Evolutionary conservation across 2,888 invertebrate species (phyloP).

Genomic region (Spisula solida): DNA sequence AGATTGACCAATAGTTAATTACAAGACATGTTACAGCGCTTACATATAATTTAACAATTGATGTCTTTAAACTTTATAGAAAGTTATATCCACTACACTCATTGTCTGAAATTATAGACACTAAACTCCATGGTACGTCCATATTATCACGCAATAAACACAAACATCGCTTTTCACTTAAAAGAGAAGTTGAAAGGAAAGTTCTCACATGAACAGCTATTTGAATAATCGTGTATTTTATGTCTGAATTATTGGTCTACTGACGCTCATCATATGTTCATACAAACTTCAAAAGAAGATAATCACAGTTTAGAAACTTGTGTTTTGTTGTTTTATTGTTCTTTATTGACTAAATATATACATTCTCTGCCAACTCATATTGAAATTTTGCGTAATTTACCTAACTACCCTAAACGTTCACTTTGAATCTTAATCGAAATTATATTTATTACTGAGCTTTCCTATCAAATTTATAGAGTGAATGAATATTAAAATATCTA

Average conservation of each 20-base stretch:
- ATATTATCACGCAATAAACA: constrained; percentile 3
- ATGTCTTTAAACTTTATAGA: neutral
- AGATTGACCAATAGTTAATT: neutral
- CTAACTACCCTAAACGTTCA: neutral
- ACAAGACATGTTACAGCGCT: neutral
- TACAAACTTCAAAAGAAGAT: neutral
- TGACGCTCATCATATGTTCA: neutral
- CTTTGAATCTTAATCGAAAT: constrained; percentile 6
- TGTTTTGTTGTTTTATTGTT: neutral
- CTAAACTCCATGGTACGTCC: neutral
- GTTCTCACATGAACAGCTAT: constrained; percentile 8
- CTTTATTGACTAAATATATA: neutral
- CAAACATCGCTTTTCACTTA: neutral
- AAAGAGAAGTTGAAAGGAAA: neutral
- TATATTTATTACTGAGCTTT: neutral
- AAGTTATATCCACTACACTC: neutral
- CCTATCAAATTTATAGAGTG: neutral
- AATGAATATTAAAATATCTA: neutral
- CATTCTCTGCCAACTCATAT: neutral
- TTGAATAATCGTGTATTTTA: neutral
- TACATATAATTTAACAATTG: constrained; percentile 1
- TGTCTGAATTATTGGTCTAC: neutral
- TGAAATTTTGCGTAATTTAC: neutral
- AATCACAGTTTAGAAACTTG: neutral
- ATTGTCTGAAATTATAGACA: constrained; percentile 10